Conservation (phyloP, 2,797 vertebrate genomes). For the Microctenopoma steveboyesi region DNA sequence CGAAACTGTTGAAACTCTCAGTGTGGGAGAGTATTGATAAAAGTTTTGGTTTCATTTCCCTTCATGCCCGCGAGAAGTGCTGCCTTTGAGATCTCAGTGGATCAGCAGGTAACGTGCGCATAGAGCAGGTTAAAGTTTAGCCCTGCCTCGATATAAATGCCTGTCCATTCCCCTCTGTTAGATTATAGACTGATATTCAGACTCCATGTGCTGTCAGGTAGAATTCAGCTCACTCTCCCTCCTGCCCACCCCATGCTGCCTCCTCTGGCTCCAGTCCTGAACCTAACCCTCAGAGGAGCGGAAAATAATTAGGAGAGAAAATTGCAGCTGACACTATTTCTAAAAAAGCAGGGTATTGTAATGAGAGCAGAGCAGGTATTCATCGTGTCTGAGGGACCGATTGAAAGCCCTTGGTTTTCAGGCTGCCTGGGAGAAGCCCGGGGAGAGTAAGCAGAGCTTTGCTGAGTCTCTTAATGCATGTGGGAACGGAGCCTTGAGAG, state of each 20-base stretch:
- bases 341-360: slow-evolving; percentile 88
- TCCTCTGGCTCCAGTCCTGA: slow-evolving; percentile 83
- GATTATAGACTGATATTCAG: slow-evolving; percentile 60
- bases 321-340: slow-evolving; percentile 88
- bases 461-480: slow-evolving; percentile 76
- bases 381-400: slow-evolving; percentile 80
- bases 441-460: slow-evolving; percentile 80
- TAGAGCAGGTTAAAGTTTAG: slow-evolving; percentile 17
- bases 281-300: slow-evolving; percentile 83
- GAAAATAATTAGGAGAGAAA: slow-evolving; percentile 88
- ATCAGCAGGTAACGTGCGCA: slow-evolving; percentile 9
- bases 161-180: slow-evolving; percentile 45
- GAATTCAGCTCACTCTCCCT: slow-evolving; percentile 59
- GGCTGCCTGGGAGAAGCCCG: slow-evolving; percentile 72
- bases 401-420: slow-evolving; percentile 76
- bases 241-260: slow-evolving; percentile 65
- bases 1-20: slow-evolving; percentile 25
- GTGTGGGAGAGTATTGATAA: slow-evolving; percentile 29
- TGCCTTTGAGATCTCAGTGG: slow-evolving; percentile 8
- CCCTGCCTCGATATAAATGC: slow-evolving; percentile 26
- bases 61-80: slow-evolving; percentile 11
- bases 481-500: slow-evolving; percentile 78
- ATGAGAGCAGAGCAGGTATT: slow-evolving; percentile 87
- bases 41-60: slow-evolving; percentile 29
- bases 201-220: slow-evolving; percentile 58